Conservation (phyloP, 1,140 invertebrate genomes). For the Rhagoletis pomonella region DNA sequence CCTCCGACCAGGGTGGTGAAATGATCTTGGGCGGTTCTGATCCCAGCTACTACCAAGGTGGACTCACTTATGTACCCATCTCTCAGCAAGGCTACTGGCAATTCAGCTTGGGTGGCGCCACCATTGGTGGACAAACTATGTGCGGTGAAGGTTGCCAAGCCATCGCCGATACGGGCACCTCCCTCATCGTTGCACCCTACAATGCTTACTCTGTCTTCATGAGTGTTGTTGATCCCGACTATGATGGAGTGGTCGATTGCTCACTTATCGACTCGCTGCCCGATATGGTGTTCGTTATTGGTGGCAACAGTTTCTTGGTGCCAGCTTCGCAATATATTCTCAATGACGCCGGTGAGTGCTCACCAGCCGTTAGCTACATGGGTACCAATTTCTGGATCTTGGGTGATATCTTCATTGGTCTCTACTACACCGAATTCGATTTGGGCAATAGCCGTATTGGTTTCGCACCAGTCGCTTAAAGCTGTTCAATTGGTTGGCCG, state of each 20-base stretch:
- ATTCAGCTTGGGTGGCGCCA: slow-evolving; percentile 42
- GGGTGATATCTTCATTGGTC: slow-evolving; percentile 81
- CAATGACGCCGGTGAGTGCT: slow-evolving; percentile 55
- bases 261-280: slow-evolving; percentile 56
- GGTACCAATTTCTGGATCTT: slow-evolving; percentile 67
- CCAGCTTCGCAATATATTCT: slow-evolving; percentile 61
- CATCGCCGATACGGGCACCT: slow-evolving; percentile 83
- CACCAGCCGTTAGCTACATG: slow-evolving; percentile 60
- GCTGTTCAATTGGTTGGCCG: too few species aligned
- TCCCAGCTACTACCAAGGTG: slow-evolving; percentile 61
- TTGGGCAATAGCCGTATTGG: slow-evolving; percentile 81
- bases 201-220: slow-evolving; percentile 26
- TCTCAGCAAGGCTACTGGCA: slow-evolving; percentile 64
- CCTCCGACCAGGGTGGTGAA: slow-evolving; percentile 63
- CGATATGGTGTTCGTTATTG: slow-evolving; percentile 61
- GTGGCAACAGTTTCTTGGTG: slow-evolving; percentile 61
- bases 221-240: slow-evolving; percentile 29
- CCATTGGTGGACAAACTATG: slow-evolving; percentile 61
- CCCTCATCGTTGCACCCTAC: slow-evolving; percentile 75
- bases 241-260: slow-evolving; percentile 34
- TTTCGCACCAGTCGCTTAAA: slow-evolving; percentile 71
- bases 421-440: slow-evolving; percentile 83
- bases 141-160: slow-evolving; percentile 82
- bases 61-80: slow-evolving; percentile 69
- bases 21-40: slow-evolving; percentile 71